Conservation (phyloP, 1,140 invertebrate genomes). For the Ooceraea biroi region DNA sequence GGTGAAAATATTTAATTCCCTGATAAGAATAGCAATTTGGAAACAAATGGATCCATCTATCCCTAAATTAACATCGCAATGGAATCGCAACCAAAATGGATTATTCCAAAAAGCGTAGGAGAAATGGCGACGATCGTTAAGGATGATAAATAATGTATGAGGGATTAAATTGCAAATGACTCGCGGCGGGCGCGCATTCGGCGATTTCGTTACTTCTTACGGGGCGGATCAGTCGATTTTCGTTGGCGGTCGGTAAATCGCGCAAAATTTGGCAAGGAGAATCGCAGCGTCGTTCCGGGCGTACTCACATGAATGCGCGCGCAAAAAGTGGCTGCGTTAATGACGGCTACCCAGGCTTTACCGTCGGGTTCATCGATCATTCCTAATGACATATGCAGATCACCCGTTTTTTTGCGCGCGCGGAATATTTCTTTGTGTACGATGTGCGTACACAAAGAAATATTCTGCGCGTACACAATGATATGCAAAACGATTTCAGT, state of each 20-base stretch:
- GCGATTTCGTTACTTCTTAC: constrained; percentile 49
- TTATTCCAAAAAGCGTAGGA: constrained; percentile 28
- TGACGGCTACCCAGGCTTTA: constrained; percentile 25
- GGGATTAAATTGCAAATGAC: constrained; percentile 55
- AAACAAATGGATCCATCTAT: constrained; percentile 35
- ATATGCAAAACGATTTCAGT: constrained; percentile 37
- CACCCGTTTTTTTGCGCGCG: constrained; percentile 11
- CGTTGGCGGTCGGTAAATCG: constrained; percentile 13
- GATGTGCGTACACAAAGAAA: constrained; percentile 43
- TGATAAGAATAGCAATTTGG: background rate
- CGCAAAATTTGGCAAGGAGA: constrained; percentile 57
- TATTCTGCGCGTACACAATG: constrained; percentile 41
- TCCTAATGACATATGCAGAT: constrained; percentile 60
- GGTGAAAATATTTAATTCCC: constrained; percentile 9
- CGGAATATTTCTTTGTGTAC: constrained; percentile 45
- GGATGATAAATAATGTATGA: constrained; percentile 57
- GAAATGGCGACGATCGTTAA: constrained; percentile 45
- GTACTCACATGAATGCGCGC: constrained; percentile 23
- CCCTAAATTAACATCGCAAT: background rate
- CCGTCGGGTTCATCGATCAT: constrained; percentile 57
- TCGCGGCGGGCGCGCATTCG: constrained; percentile 1
- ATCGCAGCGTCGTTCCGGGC: constrained; percentile 17
- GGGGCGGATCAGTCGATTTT: constrained; percentile 33
- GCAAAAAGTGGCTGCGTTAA: constrained; percentile 59
- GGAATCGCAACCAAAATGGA: constrained; percentile 21